Base-by-base conservation (phyloP, 92 coral and sea anemone genomes). In the Phymanthus crucifer region DNA sequence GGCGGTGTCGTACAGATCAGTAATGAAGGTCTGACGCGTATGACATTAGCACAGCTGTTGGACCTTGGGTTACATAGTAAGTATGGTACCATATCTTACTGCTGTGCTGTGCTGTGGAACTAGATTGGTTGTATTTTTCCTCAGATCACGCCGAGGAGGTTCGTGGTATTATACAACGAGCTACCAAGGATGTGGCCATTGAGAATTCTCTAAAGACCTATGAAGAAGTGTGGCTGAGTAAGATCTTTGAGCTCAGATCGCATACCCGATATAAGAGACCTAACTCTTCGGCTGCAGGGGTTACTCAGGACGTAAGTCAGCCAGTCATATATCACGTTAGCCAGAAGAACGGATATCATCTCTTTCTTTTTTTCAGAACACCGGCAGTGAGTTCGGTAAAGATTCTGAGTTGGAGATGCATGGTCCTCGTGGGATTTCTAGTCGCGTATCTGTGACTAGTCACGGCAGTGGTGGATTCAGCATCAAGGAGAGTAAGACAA, bases 391-490 rank as follows among this genome's bases (percentile, higher is more conserved):
- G 80, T 84, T 96, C 56, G 99, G 95, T 71, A 90, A 91, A 80
- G 99, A 91, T 65, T 94, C 96, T 4, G 98, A 96, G 83, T 83
- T 91, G 57, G 92, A 93, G 71, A 54, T 90, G 68, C 92, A 87
- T 54, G 94, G 92, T 40, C 87, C 80, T 47, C 92, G 94, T 8
- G 98, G 98, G 40, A 26, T 96, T 79, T 96, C 99, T 75, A 94
- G 99, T 66, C 87, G 99, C 26, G 86, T 89, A 34, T 96, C 99
- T 2, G 98, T 91, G 23, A 90, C 94, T 2, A 96, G 99, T 82
- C 97, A 93, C 32, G 99, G 99, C 71, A 96, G 99, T 78, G 99
- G 99, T 52, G 99, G 99, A 13, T 88, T 93, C 80, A 96, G 99
- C 40, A 84, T 89, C 80, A 96, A 96, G 79, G 99, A 96, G 83